Evolutionary conservation across 1,140 invertebrate genomes (phyloP), one percentile per base, ranked within the genome.

Genomic region (Pseudomyrmex flavicornis): DNA sequence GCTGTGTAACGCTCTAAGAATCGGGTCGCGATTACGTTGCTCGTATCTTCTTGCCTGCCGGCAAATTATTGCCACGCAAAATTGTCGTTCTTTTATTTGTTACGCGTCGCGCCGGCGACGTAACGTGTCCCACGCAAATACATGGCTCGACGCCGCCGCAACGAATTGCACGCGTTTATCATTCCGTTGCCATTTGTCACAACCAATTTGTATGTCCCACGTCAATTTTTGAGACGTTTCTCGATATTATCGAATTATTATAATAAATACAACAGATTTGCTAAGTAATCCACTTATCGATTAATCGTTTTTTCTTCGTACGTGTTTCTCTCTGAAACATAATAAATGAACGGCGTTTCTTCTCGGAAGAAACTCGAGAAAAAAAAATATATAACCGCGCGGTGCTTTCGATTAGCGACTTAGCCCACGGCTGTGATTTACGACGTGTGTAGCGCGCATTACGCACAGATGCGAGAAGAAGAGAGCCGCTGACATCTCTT

Each of bases 401-500:
- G n/a, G 20, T 20, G 22, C 72, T 80, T 59, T 61, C 76, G 12
- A 48, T 2, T 52, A n/a, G n/a, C 10, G 44, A 44, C 76, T 44
- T 61, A 50, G 76, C 66, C 66, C 59, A 59, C 66, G 22, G n/a
- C 35, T 80, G 15, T 72, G 66, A 80, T 80, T 80, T 80, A 80
- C 66, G 66, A 72, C 22, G 17, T 72, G 20, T 35, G 22, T 35
- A 59, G 10, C 50, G 48, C 62, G 62, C 59, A 79, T 79, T 74
- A 65, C 44, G 35, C 50, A 73, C 58, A 35, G 22, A 74, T 65
- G 44, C 0, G 35, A 35, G 5, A 35, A 35, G 35, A 35, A 69
- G 35, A 12, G 76, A 76, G 44, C 7, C 54, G 54, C 54, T 74
- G 85, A 77, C 82, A 88, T 84, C 82, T 70, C n/a, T 26, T 15